Evolutionary conservation across 2,797 vertebrate species (phyloP), one percentile per base, ranked within the genome.

Genomic region (Bovichtus diacanthus): DNA sequence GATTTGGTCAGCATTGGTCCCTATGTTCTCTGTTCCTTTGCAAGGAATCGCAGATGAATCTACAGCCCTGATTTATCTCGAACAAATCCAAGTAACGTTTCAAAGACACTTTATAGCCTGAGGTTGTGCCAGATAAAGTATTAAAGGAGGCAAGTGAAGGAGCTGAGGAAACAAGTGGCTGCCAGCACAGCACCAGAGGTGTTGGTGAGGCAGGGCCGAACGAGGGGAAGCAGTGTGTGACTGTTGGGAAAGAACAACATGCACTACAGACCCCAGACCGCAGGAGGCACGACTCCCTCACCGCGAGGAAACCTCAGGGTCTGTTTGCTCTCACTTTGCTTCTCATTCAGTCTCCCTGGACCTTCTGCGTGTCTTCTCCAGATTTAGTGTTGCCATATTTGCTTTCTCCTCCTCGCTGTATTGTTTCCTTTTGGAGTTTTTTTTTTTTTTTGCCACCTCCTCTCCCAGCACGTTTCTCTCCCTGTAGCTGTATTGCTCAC

Each of bases 281-380:
- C 81, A 88, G 87, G 87, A 90, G 87, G 85, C 89, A 85, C 39
- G 86, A 88, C 90, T 87, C 79, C 54, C 62, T 87, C 84, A 78
- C 87, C 80, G 34, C 78, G 0, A 69, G 69, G 71, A 87, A 89
- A 90, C 88, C 90, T 90, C 80, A 77, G 77, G 65, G 75, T 82
- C 43, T 71, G 54, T 85, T 88, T 74, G 70, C 82, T 72, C 78
- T 78, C 46, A 67, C 67, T 78, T 77, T 61, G 55, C 73, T 87
- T 72, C 61, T 88, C 51, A 18, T 74, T 59, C 53, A 41, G 69
- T 72, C 34, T 70, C 39, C 44, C 31, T 44, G 11, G 55, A 59
- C 51, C 21, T 51, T 64, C 54, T 73, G 29, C 25, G 31, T 38
- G 23, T 25, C 54, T 66, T 49, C 27, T 54, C 47, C 60, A 36